Conservation (phyloP, 2,113 vertebrate species). For the Zosterops pallidus region DNA sequence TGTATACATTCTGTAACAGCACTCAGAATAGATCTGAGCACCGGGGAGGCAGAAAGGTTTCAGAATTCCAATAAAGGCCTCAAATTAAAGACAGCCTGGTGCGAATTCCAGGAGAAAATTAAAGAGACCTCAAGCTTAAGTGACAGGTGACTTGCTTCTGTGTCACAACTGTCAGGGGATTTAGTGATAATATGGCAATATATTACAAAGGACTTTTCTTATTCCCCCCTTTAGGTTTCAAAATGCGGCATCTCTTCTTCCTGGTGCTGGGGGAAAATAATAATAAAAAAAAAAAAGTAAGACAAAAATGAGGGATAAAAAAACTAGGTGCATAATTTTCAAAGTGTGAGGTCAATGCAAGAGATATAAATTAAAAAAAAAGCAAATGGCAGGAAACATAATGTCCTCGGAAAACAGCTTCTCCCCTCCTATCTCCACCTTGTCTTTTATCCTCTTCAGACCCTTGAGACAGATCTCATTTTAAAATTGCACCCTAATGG, state of each 20-base stretch:
- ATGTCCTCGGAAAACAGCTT: slow-evolving; percentile 20
- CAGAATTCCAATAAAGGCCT: slow-evolving; percentile 89
- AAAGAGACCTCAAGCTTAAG: slow-evolving; percentile 94
- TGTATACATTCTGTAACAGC: slow-evolving; percentile 96
- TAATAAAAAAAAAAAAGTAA: background rate
- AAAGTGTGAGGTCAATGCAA: slow-evolving; percentile 71
- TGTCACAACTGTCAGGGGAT: slow-evolving; percentile 87
- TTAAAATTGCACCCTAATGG: slow-evolving; percentile 67
- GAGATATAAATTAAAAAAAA: slow-evolving; percentile 56
- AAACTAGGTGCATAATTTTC: slow-evolving; percentile 57
- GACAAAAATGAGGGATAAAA: slow-evolving; percentile 61
- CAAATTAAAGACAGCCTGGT: slow-evolving; percentile 91
- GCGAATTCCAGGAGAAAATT: slow-evolving; percentile 98
- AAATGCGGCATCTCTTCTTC: slow-evolving; percentile 80
- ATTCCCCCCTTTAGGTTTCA: slow-evolving; percentile 80
- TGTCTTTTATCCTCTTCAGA: slow-evolving; percentile 15
- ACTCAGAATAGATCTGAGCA: slow-evolving; percentile 94
- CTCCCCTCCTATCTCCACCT: slow-evolving; percentile 29
- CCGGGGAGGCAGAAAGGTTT: slow-evolving; percentile 81
- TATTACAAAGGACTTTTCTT: slow-evolving; percentile 86
- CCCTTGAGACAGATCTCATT: slow-evolving; percentile 61
- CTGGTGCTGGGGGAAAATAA: slow-evolving; percentile 31
- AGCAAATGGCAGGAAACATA: slow-evolving; percentile 66
- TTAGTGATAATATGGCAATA: slow-evolving; percentile 88
- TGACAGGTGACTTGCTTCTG: slow-evolving; percentile 87